Percentiles rank a stretch among this genome's conserved stretches.
Evolutionary conservation across 2,888 invertebrate genomes (phyloP).

Genomic region (Venusia cambrica): DNA sequence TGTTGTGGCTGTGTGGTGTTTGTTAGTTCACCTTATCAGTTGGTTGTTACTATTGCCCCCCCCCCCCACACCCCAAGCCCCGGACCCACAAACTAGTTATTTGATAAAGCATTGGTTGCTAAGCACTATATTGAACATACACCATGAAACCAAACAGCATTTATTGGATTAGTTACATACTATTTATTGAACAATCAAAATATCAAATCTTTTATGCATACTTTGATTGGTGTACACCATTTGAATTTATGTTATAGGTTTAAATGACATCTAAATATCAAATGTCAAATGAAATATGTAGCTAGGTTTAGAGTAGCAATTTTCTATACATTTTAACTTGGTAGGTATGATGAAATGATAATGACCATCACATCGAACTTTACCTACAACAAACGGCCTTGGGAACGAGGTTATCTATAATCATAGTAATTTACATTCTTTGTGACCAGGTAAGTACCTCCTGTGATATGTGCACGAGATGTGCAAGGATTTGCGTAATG

Average conservation of each 20-base stretch:
- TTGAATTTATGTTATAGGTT: too few relatives aligned
- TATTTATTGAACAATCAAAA: background rate
- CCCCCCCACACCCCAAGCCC: background rate
- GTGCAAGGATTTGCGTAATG: background rate
- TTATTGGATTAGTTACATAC: constrained; percentile 7
- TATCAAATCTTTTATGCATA: background rate
- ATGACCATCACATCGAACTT: constrained; percentile 50
- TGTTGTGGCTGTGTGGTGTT: background rate
- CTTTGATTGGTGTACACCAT: too few relatives aligned
- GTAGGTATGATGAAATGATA: constrained; percentile 31
- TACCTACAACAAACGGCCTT: constrained; percentile 50
- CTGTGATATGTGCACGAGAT: too few relatives aligned
- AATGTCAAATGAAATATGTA: too few relatives aligned
- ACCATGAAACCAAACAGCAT: background rate
- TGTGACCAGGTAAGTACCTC: too few relatives aligned
- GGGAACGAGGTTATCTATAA: constrained; percentile 62
- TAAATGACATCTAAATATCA: too few relatives aligned
- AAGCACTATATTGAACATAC: constrained; percentile 13
- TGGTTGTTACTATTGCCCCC: constrained; percentile 14
- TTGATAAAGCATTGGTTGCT: constrained; percentile 21
- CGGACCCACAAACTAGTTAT: constrained; percentile 12
- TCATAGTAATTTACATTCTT: too few relatives aligned
- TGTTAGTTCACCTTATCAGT: constrained; percentile 1
- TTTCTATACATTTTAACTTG: background rate
- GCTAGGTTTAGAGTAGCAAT: too few relatives aligned